Conservation (phyloP, 2,888 invertebrate genomes). For the Buathra laborator region DNA sequence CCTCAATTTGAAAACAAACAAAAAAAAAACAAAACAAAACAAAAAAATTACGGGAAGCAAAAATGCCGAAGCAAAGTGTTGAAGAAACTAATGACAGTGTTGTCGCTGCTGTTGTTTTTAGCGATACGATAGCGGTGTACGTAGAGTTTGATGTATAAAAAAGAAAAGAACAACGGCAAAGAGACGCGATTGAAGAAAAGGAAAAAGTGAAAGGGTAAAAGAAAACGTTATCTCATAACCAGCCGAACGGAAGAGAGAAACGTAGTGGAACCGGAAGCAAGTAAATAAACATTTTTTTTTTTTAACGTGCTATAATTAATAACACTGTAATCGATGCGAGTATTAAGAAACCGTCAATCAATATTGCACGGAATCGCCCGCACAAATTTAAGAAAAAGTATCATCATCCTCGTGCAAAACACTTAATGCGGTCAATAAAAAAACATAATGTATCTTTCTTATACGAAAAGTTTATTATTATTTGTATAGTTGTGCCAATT, state of each 20-base stretch:
- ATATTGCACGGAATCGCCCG: slow-evolving; percentile 47
- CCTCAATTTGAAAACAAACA: slow-evolving; percentile 16
- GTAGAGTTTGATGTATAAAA: slow-evolving; percentile 54
- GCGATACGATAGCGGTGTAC: slow-evolving; percentile 61
- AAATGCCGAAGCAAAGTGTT: slow-evolving; percentile 12
- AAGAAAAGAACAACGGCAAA: slow-evolving; percentile 57
- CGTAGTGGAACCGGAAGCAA: slow-evolving; percentile 49
- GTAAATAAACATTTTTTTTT: slow-evolving; percentile 37
- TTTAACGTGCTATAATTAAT: slow-evolving; percentile 43
- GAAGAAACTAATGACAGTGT: slow-evolving; percentile 33
- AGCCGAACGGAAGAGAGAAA: slow-evolving; percentile 66
- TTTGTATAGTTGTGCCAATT: slow-evolving; percentile 35
- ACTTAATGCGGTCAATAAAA: slow-evolving; percentile 63
- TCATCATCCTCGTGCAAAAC: slow-evolving; percentile 57
- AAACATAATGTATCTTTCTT: slow-evolving; percentile 65
- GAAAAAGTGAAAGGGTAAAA: slow-evolving; percentile 32
- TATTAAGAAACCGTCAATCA: slow-evolving; percentile 42
- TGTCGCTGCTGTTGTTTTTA: slow-evolving; percentile 64
- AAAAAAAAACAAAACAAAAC: slow-evolving; percentile 2
- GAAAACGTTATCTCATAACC: slow-evolving; percentile 30
- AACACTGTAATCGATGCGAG: slow-evolving; percentile 54
- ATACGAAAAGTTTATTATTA: slow-evolving; percentile 43
- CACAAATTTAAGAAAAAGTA: slow-evolving; percentile 26
- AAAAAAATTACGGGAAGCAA: neutral
- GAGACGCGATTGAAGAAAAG: slow-evolving; percentile 59